Evolutionary conservation across 1,140 invertebrate genomes (phyloP).

Genomic region (Zaprionus ornatus): DNA sequence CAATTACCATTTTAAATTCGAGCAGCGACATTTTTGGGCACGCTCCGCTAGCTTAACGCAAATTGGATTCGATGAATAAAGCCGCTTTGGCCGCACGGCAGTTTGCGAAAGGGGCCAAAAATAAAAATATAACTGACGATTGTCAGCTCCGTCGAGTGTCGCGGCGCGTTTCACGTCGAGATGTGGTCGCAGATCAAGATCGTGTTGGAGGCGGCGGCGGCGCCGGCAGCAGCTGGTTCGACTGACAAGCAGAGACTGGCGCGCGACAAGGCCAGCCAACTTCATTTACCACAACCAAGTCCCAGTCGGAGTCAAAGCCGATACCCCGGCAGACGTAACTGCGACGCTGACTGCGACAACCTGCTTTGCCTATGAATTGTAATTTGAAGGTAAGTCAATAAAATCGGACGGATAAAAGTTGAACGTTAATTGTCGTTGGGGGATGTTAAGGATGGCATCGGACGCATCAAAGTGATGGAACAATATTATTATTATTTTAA

Average conservation of each 20-base stretch:
- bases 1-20: conserved; percentile 49
- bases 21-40: conserved; percentile 44
- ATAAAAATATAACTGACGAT: conserved; percentile 52
- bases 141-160: conserved; percentile 3
- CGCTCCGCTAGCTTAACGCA: conserved; percentile 44
- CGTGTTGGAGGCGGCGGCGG: conserved; percentile 4
- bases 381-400: conserved; percentile 51
- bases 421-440: conserved; percentile 2
- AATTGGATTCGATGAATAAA: conserved; percentile 64
- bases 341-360: conserved; percentile 7
- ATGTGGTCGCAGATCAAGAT: conserved; percentile 24
- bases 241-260: conserved; percentile 62
- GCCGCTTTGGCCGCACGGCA: conserved; percentile 55
- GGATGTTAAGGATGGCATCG: conserved; percentile 23
- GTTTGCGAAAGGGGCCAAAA: conserved; percentile 44
- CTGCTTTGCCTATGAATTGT: conserved; percentile 37
- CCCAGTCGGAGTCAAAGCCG: conserved; percentile 23
- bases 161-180: conserved; percentile 1
- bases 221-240: conserved; percentile 1
- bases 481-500: conserved; percentile 6
- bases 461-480: conserved; percentile 28
- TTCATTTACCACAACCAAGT: conserved; percentile 67
- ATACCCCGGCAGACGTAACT: conserved; percentile 1
- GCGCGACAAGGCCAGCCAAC: conserved; percentile 72
- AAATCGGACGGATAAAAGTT: conserved; percentile 9